Conservation (phyloP, 2,888 invertebrate genomes). For the Drosophila histrio region DNA sequence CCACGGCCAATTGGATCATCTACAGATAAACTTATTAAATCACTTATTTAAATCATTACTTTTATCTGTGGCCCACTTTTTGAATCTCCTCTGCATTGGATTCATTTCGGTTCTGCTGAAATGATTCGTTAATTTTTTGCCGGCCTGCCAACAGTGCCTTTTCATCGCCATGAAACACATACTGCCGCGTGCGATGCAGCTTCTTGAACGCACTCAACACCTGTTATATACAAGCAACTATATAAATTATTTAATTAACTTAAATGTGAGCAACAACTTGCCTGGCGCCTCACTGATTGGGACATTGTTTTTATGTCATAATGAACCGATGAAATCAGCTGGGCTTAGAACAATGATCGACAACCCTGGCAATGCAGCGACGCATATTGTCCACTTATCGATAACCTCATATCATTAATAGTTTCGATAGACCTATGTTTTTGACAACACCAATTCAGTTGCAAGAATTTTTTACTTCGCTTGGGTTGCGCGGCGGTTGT, state of each 20-base stretch:
- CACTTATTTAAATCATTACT: background rate
- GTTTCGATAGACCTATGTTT: slow-evolving; percentile 38
- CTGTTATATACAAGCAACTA: slow-evolving; percentile 69
- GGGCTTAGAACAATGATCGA: background rate
- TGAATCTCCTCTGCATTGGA: slow-evolving; percentile 86
- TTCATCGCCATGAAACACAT: slow-evolving; percentile 88
- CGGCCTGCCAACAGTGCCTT: slow-evolving; percentile 87
- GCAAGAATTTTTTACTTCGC: slow-evolving; percentile 35
- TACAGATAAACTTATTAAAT: slow-evolving; percentile 76
- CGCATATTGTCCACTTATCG: slow-evolving; percentile 18
- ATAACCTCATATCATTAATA: background rate
- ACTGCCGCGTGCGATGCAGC: slow-evolving; percentile 88
- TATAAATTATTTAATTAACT: slow-evolving; percentile 1
- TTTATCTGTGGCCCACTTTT: slow-evolving; percentile 85
- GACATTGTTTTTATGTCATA: slow-evolving; percentile 67
- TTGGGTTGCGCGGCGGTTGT: slow-evolving; percentile 7
- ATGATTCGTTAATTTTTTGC: slow-evolving; percentile 91
- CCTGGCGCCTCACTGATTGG: slow-evolving; percentile 69
- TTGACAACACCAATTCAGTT: slow-evolving; percentile 46
- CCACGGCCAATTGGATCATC: slow-evolving; percentile 88
- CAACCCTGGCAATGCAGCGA: slow-evolving; percentile 6
- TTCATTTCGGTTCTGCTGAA: slow-evolving; percentile 88
- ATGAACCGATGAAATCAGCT: background rate
- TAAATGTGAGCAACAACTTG: slow-evolving; percentile 30
- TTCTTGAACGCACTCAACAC: slow-evolving; percentile 89